A percentile compares a stretch with the other conserved stretches of the same genome.
Evolutionary conservation across 2,113 vertebrate genomes (phyloP).

Genomic region (Gasterosteus nipponicus): DNA sequence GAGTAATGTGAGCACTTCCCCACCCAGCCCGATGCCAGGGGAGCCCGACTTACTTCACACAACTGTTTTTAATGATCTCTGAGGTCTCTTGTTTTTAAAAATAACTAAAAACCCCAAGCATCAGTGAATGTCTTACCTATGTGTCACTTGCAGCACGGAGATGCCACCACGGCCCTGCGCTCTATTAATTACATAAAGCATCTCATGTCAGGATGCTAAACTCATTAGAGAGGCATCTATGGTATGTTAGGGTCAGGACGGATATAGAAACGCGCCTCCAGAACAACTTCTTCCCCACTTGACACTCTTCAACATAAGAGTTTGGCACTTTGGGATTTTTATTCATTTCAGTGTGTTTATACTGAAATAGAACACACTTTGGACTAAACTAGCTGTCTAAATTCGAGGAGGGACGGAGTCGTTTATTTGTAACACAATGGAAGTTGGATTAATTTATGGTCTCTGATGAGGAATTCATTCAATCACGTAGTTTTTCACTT

Average conservation of each 20-base stretch:
- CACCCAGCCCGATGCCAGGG: conserved; percentile 4
- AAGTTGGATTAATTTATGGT: not conserved
- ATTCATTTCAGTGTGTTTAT: not conserved
- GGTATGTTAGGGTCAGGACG: conserved; percentile 73
- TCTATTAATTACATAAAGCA: conserved; percentile 81
- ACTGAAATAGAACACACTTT: not conserved
- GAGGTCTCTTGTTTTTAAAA: conserved; percentile 42
- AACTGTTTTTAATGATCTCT: conserved; percentile 35
- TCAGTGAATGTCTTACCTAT: conserved; percentile 75
- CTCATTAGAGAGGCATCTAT: conserved; percentile 78
- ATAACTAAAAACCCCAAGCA: conserved; percentile 66
- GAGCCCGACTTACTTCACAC: conserved; percentile 20
- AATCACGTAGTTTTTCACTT: not conserved
- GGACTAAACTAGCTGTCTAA: not conserved
- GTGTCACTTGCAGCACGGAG: conserved; percentile 74
- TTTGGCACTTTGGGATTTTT: conserved; percentile 27
- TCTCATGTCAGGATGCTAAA: conserved; percentile 80
- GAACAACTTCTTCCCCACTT: conserved; percentile 66
- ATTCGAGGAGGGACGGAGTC: not conserved
- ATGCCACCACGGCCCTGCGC: conserved; percentile 52
- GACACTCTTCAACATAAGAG: conserved; percentile 42
- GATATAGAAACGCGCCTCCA: conserved; percentile 73
- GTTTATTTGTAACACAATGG: not conserved
- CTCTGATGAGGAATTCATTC: conserved; percentile 15
- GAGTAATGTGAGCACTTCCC: conserved; percentile 1